Conservation (phyloP, 23 tunicate species). For the Ascidia mentula region DNA sequence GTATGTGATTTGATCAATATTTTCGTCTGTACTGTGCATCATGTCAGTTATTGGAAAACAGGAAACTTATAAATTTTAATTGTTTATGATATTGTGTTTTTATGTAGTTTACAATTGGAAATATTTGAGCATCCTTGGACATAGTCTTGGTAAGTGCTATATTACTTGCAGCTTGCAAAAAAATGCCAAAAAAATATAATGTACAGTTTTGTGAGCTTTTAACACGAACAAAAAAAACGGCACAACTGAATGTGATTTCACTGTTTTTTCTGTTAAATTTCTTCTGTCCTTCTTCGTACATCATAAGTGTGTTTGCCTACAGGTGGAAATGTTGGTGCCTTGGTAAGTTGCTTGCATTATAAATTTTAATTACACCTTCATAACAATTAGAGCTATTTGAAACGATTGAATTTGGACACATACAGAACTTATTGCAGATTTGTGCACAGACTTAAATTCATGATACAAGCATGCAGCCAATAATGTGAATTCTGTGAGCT, state of each 20-base stretch:
- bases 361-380: background rate
- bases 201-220: no score
- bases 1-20: constrained; percentile 25
- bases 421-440: no score
- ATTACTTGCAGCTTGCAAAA: background rate
- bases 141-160: constrained; percentile 24
- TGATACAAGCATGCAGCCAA: background rate
- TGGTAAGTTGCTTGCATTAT: background rate
- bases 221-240: no score
- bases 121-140: constrained; percentile 14
- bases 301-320: background rate
- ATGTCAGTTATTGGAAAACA: background rate
- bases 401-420: no score
- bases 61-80: background rate
- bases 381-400: no score
- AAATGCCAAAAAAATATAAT: background rate
- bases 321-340: background rate
- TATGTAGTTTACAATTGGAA: constrained; percentile 14
- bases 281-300: no score
- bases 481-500: background rate
- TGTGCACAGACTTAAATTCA: no score
- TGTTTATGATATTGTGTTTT: background rate
- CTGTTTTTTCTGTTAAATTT: no score
- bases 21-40: background rate
- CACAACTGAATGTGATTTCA: no score